These are phyloP conservation scores for Gopherus evgoodei DNA, from an alignment of 2,113 vertebrate species.

Conservation along the genomic window DNA sequence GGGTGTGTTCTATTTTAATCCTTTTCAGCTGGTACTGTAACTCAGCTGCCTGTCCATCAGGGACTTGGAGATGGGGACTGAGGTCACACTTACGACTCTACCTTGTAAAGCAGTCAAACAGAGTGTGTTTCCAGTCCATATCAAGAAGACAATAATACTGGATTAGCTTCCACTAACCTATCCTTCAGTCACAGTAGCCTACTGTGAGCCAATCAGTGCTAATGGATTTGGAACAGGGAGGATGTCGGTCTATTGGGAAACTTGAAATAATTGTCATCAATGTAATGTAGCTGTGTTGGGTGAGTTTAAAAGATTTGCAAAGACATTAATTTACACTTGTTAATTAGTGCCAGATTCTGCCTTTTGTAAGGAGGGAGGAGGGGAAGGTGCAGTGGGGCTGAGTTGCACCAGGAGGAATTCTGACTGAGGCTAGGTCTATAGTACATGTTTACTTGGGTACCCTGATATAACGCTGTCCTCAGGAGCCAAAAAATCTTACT, in stretches of 20 bases:
- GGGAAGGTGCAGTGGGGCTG: neutral
- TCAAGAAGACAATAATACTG: neutral
- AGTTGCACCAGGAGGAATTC: neutral
- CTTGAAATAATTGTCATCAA: neutral
- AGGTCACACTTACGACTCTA: conserved; percentile 9
- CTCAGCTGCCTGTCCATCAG: neutral
- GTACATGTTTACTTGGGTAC: neutral
- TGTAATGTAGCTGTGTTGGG: neutral
- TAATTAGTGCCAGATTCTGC: neutral
- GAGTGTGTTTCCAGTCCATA: conserved; percentile 12
- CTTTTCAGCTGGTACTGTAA: neutral
- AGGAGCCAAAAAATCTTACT: too few relatives aligned
- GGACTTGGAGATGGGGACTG: neutral
- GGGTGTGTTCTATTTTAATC: neutral
- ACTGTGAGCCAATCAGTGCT: neutral
- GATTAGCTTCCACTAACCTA: conserved; percentile 19
- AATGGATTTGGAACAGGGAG: neutral
- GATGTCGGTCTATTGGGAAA: neutral
- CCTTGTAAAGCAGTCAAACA: conserved; percentile 9
- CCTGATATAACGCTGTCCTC: too few relatives aligned
- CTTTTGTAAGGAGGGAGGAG: neutral
- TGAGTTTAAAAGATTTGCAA: neutral
- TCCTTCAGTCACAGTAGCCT: neutral
- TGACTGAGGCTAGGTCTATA: neutral
- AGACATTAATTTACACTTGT: neutral